These are phyloP conservation scores for Dromius quadrimaculatus DNA, from an alignment of 2,888 invertebrate genomes.

Conservation along the genomic window DNA sequence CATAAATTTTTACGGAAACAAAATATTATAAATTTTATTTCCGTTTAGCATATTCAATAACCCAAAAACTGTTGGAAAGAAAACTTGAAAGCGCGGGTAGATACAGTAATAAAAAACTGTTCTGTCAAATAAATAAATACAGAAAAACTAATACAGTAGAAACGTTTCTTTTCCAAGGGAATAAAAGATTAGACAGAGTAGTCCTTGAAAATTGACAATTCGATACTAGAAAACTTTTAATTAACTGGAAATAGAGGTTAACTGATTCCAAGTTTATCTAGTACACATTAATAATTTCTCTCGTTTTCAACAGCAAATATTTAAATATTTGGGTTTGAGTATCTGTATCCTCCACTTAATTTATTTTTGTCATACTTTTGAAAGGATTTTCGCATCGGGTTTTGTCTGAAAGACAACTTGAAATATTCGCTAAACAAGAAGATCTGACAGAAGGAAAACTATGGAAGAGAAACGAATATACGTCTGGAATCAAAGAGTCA, in stretches of 20 bases:
- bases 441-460: background rate
- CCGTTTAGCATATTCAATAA: constrained; percentile 35
- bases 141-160: constrained; percentile 25
- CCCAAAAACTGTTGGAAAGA: constrained; percentile 6
- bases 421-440: background rate
- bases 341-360: too few species aligned
- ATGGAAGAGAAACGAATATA: too few species aligned
- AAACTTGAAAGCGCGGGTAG: constrained; percentile 5
- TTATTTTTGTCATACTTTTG: too few species aligned
- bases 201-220: background rate
- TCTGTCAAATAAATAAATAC: constrained; percentile 23
- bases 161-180: background rate
- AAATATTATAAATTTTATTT: constrained; percentile 38
- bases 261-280: too few species aligned
- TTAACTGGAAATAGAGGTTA: too few species aligned
- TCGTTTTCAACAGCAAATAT: too few species aligned
- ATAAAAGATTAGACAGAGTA: background rate
- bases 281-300: too few species aligned
- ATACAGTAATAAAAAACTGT: constrained; percentile 9
- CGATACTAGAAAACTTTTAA: too few species aligned
- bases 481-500: constrained; percentile 35
- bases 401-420: too few species aligned
- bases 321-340: too few species aligned
- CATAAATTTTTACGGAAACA: constrained; percentile 31
- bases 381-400: too few species aligned